Conservation (phyloP, 2,113 vertebrate genomes). For the Tetrao urogallus region DNA sequence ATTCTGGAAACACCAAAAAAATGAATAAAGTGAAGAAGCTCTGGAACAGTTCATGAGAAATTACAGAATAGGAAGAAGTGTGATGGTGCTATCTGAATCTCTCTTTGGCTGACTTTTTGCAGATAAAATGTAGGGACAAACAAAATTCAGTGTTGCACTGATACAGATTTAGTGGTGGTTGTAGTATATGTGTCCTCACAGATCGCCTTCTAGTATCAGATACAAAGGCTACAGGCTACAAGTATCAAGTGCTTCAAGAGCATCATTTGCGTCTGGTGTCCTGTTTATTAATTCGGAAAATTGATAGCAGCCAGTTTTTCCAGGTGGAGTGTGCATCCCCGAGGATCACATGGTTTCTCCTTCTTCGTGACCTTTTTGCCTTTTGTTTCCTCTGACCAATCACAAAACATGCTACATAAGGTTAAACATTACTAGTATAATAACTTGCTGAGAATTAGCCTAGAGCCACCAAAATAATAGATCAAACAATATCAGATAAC, state of each 20-base stretch:
- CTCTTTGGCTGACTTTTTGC: not conserved
- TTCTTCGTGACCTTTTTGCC: not conserved
- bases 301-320: not conserved
- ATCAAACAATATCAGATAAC: not conserved
- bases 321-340: not conserved
- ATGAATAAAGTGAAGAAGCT: not conserved
- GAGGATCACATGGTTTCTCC: not conserved
- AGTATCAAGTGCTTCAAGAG: not conserved
- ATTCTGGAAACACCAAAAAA: not conserved
- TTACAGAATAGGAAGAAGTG: not conserved
- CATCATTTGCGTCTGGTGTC: not conserved
- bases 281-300: not conserved
- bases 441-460: not conserved
- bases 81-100: not conserved
- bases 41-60: not conserved
- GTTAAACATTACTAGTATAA: not conserved
- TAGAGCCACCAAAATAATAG: not conserved
- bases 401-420: not conserved
- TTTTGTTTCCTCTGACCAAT: not conserved
- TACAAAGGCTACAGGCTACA: not conserved
- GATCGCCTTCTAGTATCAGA: not conserved
- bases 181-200: not conserved
- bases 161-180: not conserved
- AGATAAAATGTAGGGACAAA: not conserved
- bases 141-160: not conserved